A percentile compares a stretch with the other conserved stretches of the same genome.
Conservation (phyloP, 2,888 invertebrate genomes). For the Caenorhabditis sp. region DNA sequence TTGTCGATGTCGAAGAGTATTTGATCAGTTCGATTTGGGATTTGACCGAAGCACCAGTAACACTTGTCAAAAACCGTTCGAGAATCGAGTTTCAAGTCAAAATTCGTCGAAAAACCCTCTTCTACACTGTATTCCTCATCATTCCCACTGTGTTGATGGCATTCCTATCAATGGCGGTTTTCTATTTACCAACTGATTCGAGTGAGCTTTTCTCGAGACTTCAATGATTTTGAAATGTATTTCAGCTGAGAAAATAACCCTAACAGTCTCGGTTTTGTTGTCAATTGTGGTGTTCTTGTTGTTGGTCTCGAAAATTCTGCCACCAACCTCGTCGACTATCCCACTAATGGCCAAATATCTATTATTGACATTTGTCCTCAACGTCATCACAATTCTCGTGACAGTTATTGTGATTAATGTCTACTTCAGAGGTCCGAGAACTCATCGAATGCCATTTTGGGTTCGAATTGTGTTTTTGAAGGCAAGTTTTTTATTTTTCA, state of each 20-base stretch:
- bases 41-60: conserved; percentile 81
- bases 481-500: conserved; percentile 75
- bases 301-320: conserved; percentile 96
- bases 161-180: conserved; percentile 87
- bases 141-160: conserved; percentile 97
- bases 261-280: conserved; percentile 95
- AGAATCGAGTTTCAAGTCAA: conserved; percentile 66
- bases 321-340: conserved; percentile 95
- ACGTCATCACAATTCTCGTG: conserved; percentile 98
- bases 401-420: conserved; percentile 94
- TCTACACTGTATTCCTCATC: conserved; percentile 99
- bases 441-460: conserved; percentile 98
- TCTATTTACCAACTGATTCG: conserved; percentile 93
- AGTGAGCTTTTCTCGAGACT: too few species aligned
- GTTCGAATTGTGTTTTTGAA: conserved; percentile 92
- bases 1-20: conserved; percentile 93
- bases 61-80: conserved; percentile 60
- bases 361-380: too few species aligned
- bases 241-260: conserved; percentile 84
- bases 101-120: conserved; percentile 88
- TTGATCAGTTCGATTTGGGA: conserved; percentile 99
- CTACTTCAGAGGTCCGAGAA: conserved; percentile 96
- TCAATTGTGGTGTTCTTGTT: conserved; percentile 98
- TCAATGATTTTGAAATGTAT: too few species aligned
- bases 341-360: conserved; percentile 99